Evolutionary conservation across 2,888 invertebrate species (phyloP).

Genomic region (Stictocephala bisonia): DNA sequence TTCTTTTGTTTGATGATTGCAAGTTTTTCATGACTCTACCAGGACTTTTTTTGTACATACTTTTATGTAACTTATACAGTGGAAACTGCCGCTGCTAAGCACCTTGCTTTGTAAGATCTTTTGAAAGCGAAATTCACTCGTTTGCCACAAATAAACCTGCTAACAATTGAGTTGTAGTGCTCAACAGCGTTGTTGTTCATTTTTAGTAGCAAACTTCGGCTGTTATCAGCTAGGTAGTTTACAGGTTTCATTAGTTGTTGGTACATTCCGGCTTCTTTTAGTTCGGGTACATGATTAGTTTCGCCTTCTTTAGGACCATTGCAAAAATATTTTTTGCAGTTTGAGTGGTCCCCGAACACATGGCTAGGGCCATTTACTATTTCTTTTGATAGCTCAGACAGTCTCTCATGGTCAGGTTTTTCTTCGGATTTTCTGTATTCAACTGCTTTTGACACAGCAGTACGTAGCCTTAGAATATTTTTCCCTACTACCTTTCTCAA

Average conservation of each 20-base stretch:
- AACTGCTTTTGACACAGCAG: constrained; percentile 17
- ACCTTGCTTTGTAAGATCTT: constrained; percentile 60
- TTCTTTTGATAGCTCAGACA: background rate
- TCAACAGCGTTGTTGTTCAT: constrained; percentile 60
- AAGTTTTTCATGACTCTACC: constrained; percentile 10
- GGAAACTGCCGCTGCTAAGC: constrained; percentile 57
- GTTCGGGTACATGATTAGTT: background rate
- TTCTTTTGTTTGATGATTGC: background rate
- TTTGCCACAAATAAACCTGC: constrained; percentile 62
- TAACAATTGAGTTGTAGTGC: constrained; percentile 59
- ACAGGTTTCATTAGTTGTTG: background rate
- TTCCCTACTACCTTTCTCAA: constrained; percentile 3
- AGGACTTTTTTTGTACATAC: constrained; percentile 9
- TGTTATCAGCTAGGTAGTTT: constrained; percentile 24
- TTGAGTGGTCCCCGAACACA: constrained; percentile 58
- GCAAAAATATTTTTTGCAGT: constrained; percentile 54
- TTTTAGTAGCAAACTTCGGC: constrained; percentile 54
- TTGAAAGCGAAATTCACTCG: constrained; percentile 58
- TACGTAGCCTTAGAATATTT: background rate
- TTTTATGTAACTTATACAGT: constrained; percentile 5
- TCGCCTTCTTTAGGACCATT: constrained; percentile 34
- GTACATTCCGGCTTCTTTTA: constrained; percentile 29
- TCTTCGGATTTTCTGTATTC: constrained; percentile 29
- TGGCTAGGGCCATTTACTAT: constrained; percentile 55
- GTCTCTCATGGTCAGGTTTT: too few relatives aligned